Evolutionary conservation across 2,113 vertebrate species (phyloP).

Genomic region (Cavia porcellus): DNA sequence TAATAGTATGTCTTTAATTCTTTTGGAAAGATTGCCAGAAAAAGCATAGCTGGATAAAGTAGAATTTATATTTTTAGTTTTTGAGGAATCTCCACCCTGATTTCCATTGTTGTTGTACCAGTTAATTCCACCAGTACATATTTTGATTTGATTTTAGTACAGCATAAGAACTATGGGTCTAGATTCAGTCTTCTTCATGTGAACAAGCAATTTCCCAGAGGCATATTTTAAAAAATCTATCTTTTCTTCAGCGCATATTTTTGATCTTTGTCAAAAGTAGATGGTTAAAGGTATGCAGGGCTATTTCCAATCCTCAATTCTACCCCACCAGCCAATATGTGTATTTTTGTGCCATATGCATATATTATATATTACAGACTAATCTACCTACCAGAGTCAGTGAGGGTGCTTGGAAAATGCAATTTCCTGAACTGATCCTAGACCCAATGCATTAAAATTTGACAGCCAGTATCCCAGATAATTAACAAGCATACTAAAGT

Average conservation of each 20-base stretch:
- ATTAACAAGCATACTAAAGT: neutral
- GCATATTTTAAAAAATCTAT: neutral
- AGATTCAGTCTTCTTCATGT: neutral
- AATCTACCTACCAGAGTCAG: neutral
- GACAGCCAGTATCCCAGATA: neutral
- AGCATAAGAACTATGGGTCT: neutral
- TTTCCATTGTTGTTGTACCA: neutral
- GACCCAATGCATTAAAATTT: neutral
- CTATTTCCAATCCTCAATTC: neutral
- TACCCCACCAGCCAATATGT: neutral
- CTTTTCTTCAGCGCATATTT: neutral
- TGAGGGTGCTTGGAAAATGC: neutral
- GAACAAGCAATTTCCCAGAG: neutral
- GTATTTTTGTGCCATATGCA: neutral
- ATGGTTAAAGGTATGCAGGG: neutral
- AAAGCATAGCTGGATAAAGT: neutral
- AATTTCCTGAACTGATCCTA: neutral
- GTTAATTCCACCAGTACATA: neutral
- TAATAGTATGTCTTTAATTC: neutral
- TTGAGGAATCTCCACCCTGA: neutral
- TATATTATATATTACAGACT: slow-evolving; percentile 25
- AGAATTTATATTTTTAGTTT: neutral
- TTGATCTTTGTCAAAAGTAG: neutral
- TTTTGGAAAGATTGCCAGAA: neutral
- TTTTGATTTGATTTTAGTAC: neutral